Evolutionary conservation across 92 coral and sea anemone species (phyloP).

Genomic region (Zoanthus sansibaricus): DNA sequence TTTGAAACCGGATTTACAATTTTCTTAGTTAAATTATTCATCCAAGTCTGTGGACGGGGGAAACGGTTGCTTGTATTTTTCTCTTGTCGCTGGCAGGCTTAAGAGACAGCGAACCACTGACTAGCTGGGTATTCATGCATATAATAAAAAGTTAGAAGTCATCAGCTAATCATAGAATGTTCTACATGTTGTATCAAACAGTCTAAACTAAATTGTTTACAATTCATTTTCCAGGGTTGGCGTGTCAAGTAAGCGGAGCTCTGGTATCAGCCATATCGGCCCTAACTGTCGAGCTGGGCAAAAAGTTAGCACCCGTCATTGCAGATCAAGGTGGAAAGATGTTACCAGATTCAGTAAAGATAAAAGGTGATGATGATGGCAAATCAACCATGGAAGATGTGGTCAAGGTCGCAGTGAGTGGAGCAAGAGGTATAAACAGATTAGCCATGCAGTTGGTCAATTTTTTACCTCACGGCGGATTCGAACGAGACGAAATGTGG

Average conservation of each 20-base stretch:
- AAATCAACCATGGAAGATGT: conserved; percentile 75
- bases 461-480: too few relatives aligned
- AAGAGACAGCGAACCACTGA: too few relatives aligned
- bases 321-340: conserved; percentile 93
- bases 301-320: conserved; percentile 87
- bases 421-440: conserved; percentile 73
- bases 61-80: too few relatives aligned
- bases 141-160: too few relatives aligned
- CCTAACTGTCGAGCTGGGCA: conserved; percentile 89
- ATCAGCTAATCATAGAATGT: too few relatives aligned
- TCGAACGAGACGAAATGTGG: too few relatives aligned
- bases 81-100: too few relatives aligned
- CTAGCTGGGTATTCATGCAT: too few relatives aligned
- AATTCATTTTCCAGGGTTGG: conserved; percentile 74
- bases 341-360: conserved; percentile 55
- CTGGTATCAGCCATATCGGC: conserved; percentile 88
- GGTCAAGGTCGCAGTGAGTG: conserved; percentile 92
- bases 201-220: background rate
- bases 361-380: conserved; percentile 70
- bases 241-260: conserved; percentile 97
- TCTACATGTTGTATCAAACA: background rate
- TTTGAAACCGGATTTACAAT: too few relatives aligned
- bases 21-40: too few relatives aligned
- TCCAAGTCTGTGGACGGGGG: too few relatives aligned
- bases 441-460: background rate